Evolutionary conservation across 2,113 vertebrate genomes (phyloP), one percentile per base, ranked within the genome.

Genomic region (Alosa alosa): DNA sequence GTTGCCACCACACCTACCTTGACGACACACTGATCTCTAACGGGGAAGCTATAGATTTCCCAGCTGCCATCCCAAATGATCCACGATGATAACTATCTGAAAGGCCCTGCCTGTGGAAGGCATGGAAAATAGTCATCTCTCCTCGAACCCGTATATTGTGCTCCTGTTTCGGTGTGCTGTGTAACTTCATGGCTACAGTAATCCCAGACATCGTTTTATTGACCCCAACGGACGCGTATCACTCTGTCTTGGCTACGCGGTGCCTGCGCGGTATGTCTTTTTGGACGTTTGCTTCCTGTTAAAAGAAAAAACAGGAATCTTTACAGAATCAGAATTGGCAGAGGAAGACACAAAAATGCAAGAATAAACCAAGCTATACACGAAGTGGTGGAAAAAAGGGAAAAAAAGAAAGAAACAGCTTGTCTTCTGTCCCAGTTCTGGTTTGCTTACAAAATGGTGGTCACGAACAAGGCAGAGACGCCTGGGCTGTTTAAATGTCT

Each of bases 1-100:
- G 90, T 90, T 92, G 93, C 36, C 7, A 17, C 31, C 90, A 91
- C 88, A 83, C 86, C 87, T 89, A 88, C 86, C 93, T 92, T 90
- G 91, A 94, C 92, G 93, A 90, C 90, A 87, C 90, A 93, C 22
- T 46, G 87, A 50, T 90, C 78, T 90, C 89, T 89, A 88, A 49
- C 84, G 87, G 88, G 92, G 87, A 85, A 84, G 89, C 89, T 91
- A 93, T 92, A 89, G 92, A 93, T 94, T 93, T 92, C 90, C 91
- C 94, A 94, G 93, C 91, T 92, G 91, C 91, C 90, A 88, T 92
- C 84, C 60, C 82, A 87, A 91, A 93, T 87, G 89, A 93, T 92
- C 89, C 87, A 89, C 90, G 88, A 90, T 93, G 90, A 92, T 92
- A 90, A 88, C 85, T 86, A 86, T 85, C 88, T 88, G 82, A 44